These are phyloP conservation scores for Callinectes sapidus DNA, from an alignment of 2,888 invertebrate species.

Conservation along the genomic window DNA sequence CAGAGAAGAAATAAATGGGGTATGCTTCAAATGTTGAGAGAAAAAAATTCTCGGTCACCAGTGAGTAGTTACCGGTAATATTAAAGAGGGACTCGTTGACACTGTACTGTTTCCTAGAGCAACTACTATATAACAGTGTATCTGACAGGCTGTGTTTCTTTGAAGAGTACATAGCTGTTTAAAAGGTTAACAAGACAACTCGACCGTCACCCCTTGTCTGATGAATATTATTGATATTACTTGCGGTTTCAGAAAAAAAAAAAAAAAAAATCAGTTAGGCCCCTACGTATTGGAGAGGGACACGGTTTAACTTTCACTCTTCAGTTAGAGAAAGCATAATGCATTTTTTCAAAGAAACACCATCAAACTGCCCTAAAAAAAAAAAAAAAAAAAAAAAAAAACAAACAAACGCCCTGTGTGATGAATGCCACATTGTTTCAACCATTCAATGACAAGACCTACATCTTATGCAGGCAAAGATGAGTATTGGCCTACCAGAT, in stretches of 20 bases:
- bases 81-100: background rate
- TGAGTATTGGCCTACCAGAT: background rate
- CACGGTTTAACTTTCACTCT: background rate
- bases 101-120: background rate
- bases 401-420: background rate
- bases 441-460: background rate
- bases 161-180: background rate
- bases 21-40: background rate
- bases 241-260: background rate
- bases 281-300: background rate
- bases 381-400: background rate
- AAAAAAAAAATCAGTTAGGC: background rate
- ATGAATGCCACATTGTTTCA: background rate
- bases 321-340: background rate
- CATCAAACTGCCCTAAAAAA: background rate
- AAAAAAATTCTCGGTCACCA: background rate
- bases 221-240: background rate
- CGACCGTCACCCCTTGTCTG: background rate
- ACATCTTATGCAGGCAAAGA: background rate
- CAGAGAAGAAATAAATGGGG: background rate
- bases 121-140: background rate
- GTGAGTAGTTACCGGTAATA: no score
- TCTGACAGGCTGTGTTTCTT: background rate
- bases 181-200: background rate
- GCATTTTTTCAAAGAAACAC: background rate